phyloP scores from a whole-genome alignment of 1,140 invertebrate species.

The Colletes gigas region DNA sequence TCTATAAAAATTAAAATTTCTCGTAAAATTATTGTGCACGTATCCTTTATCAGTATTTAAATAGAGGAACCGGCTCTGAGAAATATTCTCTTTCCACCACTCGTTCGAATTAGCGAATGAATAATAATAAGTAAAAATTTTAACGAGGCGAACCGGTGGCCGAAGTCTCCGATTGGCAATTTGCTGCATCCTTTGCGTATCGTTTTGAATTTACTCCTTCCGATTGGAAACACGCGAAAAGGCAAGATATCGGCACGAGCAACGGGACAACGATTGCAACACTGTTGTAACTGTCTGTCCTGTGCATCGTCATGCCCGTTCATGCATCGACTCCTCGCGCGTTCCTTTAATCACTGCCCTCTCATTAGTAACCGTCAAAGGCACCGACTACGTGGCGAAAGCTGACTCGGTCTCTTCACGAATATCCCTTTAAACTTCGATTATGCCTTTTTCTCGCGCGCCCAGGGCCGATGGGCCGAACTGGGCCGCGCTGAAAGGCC shows the following conservation, averaged over 20 bases:
- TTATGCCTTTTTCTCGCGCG: conserved; percentile 56
- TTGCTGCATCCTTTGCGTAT: not conserved
- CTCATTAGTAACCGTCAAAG: conserved; percentile 71
- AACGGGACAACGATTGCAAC: conserved; percentile 6
- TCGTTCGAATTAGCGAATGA: no score
- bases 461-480: conserved; percentile 41
- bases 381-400: conserved; percentile 61
- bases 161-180: no score
- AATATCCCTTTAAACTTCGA: conserved; percentile 61
- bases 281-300: conserved; percentile 42
- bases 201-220: not conserved
- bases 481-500: conserved; percentile 52
- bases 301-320: conserved; percentile 31
- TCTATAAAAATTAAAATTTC: no score
- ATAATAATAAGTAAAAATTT: no score
- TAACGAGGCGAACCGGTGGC: no score
- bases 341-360: conserved; percentile 64
- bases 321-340: conserved; percentile 38
- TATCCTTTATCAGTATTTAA: no score
- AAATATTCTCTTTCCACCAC: no score
- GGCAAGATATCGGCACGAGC: not conserved
- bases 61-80: no score
- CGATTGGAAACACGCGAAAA: not conserved
- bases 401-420: conserved; percentile 55
- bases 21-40: no score